A percentile compares a stretch with the other conserved stretches of the same genome.
Evolutionary conservation across 2,797 vertebrate species (phyloP).

Genomic region (Erethizon dorsatum): DNA sequence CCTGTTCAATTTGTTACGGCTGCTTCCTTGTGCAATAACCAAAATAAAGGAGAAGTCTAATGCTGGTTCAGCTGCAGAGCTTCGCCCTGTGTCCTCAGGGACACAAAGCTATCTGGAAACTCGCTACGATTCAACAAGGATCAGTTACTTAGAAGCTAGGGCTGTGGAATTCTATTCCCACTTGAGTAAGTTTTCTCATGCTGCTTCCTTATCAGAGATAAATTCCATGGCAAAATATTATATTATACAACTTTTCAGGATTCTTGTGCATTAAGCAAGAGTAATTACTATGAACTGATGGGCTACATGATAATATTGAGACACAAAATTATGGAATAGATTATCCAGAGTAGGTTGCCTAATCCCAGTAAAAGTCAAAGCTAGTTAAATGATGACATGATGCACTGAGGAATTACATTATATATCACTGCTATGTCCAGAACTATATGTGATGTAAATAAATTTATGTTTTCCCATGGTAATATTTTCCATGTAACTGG

Average conservation of each 20-base stretch:
- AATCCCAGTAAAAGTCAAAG: conserved; percentile 50
- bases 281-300: conserved; percentile 55
- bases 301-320: not conserved
- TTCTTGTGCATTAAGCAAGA: conserved; percentile 47
- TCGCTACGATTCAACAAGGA: conserved; percentile 37
- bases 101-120: conserved; percentile 70
- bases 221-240: conserved; percentile 18
- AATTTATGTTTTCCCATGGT: conserved; percentile 64
- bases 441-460: conserved; percentile 68
- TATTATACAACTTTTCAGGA: conserved; percentile 49
- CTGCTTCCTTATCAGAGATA: conserved; percentile 64
- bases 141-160: conserved; percentile 34
- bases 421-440: conserved; percentile 20
- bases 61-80: conserved; percentile 36
- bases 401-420: conserved; percentile 3
- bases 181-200: conserved; percentile 44
- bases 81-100: conserved; percentile 21
- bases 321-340: conserved; percentile 52
- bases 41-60: conserved; percentile 65
- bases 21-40: conserved; percentile 53
- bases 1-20: conserved; percentile 76
- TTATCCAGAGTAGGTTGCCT: conserved; percentile 53
- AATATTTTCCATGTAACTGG: conserved; percentile 27
- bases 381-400: conserved; percentile 49
- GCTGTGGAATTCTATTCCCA: conserved; percentile 58